These are phyloP conservation scores for Bugula neritina DNA, from an alignment of 2,888 invertebrate species.

Conservation along the genomic window DNA sequence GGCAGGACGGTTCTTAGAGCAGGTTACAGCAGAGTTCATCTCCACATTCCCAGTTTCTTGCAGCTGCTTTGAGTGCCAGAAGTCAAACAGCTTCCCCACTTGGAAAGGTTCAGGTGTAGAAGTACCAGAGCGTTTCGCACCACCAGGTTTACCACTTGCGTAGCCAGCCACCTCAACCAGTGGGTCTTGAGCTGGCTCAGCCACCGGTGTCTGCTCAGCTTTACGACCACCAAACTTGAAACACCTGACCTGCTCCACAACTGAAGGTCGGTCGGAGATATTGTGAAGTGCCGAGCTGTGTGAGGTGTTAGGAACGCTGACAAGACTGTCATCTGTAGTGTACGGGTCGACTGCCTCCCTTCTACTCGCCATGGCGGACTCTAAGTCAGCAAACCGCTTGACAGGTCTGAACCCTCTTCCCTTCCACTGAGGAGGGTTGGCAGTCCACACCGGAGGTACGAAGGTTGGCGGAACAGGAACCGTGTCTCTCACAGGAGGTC, in stretches of 20 bases:
- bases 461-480: neutral
- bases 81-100: neutral
- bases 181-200: too few species aligned
- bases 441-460: neutral
- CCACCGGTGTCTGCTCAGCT: too few species aligned
- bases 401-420: neutral
- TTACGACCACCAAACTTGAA: too few species aligned
- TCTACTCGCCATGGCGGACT: neutral
- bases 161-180: too few species aligned
- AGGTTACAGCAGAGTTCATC: neutral
- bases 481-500: neutral
- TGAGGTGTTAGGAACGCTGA: neutral
- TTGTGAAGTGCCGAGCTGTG: neutral
- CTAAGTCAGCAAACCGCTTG: neutral
- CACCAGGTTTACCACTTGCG: neutral
- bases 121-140: neutral
- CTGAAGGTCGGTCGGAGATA: neutral
- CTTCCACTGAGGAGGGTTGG: too few species aligned
- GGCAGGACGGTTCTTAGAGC: neutral
- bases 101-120: neutral
- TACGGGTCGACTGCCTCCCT: neutral
- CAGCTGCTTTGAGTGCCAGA: neutral
- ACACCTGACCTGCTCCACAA: neutral
- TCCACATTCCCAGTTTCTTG: too few species aligned
- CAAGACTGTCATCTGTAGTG: neutral